Conservation (phyloP, 2,888 invertebrate genomes). For the Nomada ruficornis region DNA sequence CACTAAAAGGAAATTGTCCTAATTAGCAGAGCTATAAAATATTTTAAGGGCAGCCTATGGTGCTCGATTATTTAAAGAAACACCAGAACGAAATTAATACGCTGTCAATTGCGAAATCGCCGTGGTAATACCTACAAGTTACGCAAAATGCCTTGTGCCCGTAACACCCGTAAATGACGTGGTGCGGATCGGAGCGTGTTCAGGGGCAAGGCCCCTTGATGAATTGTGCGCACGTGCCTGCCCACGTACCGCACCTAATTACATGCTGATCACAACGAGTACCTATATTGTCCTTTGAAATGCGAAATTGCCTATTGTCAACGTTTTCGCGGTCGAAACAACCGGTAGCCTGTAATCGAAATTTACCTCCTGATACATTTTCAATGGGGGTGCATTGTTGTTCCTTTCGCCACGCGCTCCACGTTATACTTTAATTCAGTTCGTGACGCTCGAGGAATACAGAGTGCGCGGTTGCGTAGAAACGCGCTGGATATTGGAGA, state of each 20-base stretch:
- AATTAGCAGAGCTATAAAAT: neutral
- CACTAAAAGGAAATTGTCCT: neutral
- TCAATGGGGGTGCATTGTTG: conserved; percentile 49
- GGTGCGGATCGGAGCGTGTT: conserved; percentile 65
- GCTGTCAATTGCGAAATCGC: conserved; percentile 65
- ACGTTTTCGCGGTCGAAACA: conserved; percentile 76
- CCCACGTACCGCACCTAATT: conserved; percentile 82
- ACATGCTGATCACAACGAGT: conserved; percentile 82
- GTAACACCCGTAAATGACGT: conserved; percentile 76
- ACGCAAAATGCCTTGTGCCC: conserved; percentile 70
- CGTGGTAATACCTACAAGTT: conserved; percentile 64
- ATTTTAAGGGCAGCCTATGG: neutral
- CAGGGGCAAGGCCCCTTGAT: conserved; percentile 79
- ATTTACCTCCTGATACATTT: conserved; percentile 63
- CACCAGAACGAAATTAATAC: conserved; percentile 49
- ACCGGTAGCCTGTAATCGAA: conserved; percentile 65
- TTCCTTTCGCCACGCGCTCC: conserved; percentile 19
- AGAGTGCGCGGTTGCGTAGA: neutral
- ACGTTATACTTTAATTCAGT: conserved; percentile 16
- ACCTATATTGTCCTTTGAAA: conserved; percentile 79
- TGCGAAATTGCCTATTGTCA: conserved; percentile 79
- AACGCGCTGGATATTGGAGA: neutral
- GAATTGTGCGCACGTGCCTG: conserved; percentile 83
- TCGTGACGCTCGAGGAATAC: neutral
- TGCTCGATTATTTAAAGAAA: conserved; percentile 34